Base-by-base conservation (phyloP, 2,888 invertebrate genomes). In the Cyrtodaria siliqua region DNA sequence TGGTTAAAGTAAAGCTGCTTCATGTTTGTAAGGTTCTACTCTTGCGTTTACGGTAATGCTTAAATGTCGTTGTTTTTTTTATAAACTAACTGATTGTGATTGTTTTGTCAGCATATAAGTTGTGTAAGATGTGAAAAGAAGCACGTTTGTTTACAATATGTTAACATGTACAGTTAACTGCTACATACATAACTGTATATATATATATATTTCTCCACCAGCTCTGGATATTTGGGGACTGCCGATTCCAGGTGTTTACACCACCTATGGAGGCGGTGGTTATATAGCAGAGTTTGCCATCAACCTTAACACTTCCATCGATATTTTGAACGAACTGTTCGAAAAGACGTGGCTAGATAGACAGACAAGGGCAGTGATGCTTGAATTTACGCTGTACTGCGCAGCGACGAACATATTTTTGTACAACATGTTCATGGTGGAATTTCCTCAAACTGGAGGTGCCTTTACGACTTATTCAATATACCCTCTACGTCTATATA, bases 311-410 rank as follows among this genome's bases (percentile, higher is more conserved):
- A 77, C 78, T 24, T 82, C 86, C 0, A 73, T 79, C 8, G 55
- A 68, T 26, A 86, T 87, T 0, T 49, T 85, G 20, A 61, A 84
- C 2, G 87, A 88, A 49, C 67, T 88, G 0, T 69, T 61, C 14
- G 18, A 53, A 0, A 59, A 61, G 16, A 42, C 71, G 16, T 91
- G 91, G 91, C 57, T 90, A 12, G 89, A 90, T 59, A 52, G 85
- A 20, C 78, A 86, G 9, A 89, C 90, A 3, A 68, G 89, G 29
- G 89, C 86, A 1, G 81, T 90, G 12, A 82, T 89, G 47, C 57
- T 90, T 4, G 91, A 91, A 64, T 89, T 89, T 53, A 89, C 87
- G 16, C 49, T 91, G 6, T 89, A 88, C 70, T 88, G 85, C 53
- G 69, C 84, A 18, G 84, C 86, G 44, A 76, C 83, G 0, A 90